These are phyloP conservation scores for Suillia variegata DNA, from an alignment of 2,888 invertebrate species.

Conservation along the genomic window DNA sequence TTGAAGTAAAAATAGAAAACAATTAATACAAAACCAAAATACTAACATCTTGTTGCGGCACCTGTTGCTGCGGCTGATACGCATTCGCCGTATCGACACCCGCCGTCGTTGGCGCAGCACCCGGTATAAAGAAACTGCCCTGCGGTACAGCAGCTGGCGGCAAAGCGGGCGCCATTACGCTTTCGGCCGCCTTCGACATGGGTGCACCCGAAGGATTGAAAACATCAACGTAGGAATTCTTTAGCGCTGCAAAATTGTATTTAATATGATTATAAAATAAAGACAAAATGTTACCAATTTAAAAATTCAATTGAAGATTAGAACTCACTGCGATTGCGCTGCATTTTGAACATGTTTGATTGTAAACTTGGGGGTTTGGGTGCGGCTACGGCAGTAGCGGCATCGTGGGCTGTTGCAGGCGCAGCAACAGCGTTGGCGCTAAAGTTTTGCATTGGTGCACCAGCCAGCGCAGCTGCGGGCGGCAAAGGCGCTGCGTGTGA, in stretches of 20 bases:
- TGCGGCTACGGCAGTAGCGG: slow-evolving; percentile 23
- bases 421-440: not conserved
- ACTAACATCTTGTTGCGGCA: not conserved
- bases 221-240: slow-evolving; percentile 89
- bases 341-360: slow-evolving; percentile 80
- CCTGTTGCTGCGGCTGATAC: not conserved
- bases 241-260: slow-evolving; percentile 72
- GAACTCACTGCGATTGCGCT: slow-evolving; percentile 74
- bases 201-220: slow-evolving; percentile 74
- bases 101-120: slow-evolving; percentile 27
- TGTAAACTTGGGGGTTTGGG: slow-evolving; percentile 57
- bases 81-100: not conserved
- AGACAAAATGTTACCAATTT: slow-evolving; percentile 1
- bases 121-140: slow-evolving; percentile 58
- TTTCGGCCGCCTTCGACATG: slow-evolving; percentile 51
- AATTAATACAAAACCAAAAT: not conserved
- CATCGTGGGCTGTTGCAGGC: not conserved
- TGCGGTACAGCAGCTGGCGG: slow-evolving; percentile 57
- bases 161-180: slow-evolving; percentile 58
- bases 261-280: too few relatives aligned
- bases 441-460: slow-evolving; percentile 23
- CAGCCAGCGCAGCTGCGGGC: slow-evolving; percentile 16
- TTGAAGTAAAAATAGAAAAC: not conserved
- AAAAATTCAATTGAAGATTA: not conserved
- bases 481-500: slow-evolving; percentile 2